Evolutionary conservation across 1,140 invertebrate genomes (phyloP).

Genomic region (Propsilocerus akamusi): DNA sequence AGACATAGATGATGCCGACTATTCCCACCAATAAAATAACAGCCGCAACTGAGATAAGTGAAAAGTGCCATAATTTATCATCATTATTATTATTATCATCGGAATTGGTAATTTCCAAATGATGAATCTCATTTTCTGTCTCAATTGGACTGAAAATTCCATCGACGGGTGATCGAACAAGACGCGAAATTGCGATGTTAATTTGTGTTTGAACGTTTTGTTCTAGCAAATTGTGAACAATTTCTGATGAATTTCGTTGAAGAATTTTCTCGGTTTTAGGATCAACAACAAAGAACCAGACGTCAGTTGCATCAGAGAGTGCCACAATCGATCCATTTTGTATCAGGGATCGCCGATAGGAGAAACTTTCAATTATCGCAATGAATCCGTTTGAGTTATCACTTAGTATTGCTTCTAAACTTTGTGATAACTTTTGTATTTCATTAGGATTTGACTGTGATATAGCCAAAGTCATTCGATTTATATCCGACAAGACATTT

Average conservation of each 20-base stretch:
- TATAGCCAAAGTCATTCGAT: conserved; percentile 52
- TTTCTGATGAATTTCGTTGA: conserved; percentile 37
- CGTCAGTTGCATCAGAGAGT: conserved; percentile 47
- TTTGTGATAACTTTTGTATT: conserved; percentile 36
- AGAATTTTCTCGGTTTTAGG: conserved; percentile 51
- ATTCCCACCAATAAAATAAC: not conserved
- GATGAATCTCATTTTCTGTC: not conserved
- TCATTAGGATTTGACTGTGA: conserved; percentile 42
- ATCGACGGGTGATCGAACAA: conserved; percentile 36
- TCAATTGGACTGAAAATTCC: conserved; percentile 35
- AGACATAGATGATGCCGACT: not conserved
- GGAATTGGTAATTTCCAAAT: not conserved
- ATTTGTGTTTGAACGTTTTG: conserved; percentile 34
- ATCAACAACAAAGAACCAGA: conserved; percentile 68
- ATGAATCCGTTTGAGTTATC: conserved; percentile 44
- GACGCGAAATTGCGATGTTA: conserved; percentile 35
- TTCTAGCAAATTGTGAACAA: conserved; percentile 33
- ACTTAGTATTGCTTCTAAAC: conserved; percentile 41
- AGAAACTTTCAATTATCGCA: conserved; percentile 52
- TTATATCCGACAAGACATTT: conserved; percentile 39
- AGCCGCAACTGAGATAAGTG: not conserved
- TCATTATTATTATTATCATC: not conserved
- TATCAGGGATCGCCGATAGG: conserved; percentile 36
- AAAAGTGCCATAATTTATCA: not conserved
- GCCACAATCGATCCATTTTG: conserved; percentile 48